Evolutionary conservation across 1,140 invertebrate species (phyloP).

Genomic region (Acromyrmex charruanus): DNA sequence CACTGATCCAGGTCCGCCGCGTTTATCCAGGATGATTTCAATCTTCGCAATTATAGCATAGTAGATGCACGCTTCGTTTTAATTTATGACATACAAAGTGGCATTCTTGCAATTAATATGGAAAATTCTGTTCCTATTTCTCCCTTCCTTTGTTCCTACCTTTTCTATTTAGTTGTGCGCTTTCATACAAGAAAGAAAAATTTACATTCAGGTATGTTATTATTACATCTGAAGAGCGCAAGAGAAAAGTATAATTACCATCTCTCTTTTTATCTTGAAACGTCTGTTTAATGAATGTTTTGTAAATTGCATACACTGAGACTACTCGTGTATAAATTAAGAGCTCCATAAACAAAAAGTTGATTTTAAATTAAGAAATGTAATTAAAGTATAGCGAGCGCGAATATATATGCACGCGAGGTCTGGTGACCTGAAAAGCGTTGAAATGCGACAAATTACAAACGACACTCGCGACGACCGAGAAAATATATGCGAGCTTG

Average conservation of each 20-base stretch:
- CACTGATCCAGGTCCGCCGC: neutral
- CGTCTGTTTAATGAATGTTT: neutral
- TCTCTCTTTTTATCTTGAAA: neutral
- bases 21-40: constrained; percentile 19
- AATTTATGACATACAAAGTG: neutral
- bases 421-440: constrained; percentile 46
- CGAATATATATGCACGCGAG: neutral
- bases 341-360: neutral
- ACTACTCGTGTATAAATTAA: constrained; percentile 19
- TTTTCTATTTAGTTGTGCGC: no score
- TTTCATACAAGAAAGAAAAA: neutral
- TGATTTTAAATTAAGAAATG: constrained; percentile 45
- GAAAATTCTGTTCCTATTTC: neutral
- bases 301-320: neutral
- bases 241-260: neutral
- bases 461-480: neutral
- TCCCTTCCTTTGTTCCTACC: neutral
- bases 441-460: constrained; percentile 58
- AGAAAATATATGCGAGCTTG: constrained; percentile 21
- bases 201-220: neutral
- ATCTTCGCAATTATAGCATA: constrained; percentile 20
- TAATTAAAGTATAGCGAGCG: constrained; percentile 31
- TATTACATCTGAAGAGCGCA: neutral
- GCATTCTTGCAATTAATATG: neutral
- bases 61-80: neutral